Evolutionary conservation across 2,797 vertebrate species (phyloP), one percentile per base, ranked within the genome.

Genomic region (Acrossocheilus wenchowensis): DNA sequence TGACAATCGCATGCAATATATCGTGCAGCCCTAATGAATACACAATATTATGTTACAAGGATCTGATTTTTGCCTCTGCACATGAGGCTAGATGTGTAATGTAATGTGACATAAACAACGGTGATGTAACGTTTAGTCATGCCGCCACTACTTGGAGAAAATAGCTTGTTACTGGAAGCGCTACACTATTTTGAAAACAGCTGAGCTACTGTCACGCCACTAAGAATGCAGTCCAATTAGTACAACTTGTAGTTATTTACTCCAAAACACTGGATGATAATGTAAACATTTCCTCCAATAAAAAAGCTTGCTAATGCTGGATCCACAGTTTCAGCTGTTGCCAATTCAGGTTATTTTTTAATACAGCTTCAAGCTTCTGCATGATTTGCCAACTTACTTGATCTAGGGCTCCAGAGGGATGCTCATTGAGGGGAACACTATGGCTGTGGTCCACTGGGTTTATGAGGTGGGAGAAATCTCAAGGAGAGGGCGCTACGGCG

Each of bases 341-440:
- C 11, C 73, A 39, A 45, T 36, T 64, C 71, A 15, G 8, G 57
- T 77, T 52, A 84, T 84, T 41, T 69, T 9, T 69, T 15, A 52
- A 77, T 39, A 11, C 30, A 64, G 60, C n/a, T 64, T 80, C 3
- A 45, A 84, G 43, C 21, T 77, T n/a, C 60, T 36, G 60, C 34
- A 48, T 41, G 10, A 66, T 54, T 62, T 68, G 15, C 26, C 34
- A 23, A 90, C 95, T 91, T 91, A 95, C 94, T 93, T 93, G 93
- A 91, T 93, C 91, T 94, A 95, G 87, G 93, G 92, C 91, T 94
- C 90, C 91, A 91, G 91, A 88, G 77, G 86, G 86, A 86, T 92
- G 93, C 90, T 94, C 95, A 96, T 96, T 94, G 92, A 94, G 91
- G 79, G 90, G 93, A 91, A 83, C 91, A 89, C 90, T 85, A 91